Conservation (phyloP, 1,140 invertebrate species). For the Proales similis region DNA sequence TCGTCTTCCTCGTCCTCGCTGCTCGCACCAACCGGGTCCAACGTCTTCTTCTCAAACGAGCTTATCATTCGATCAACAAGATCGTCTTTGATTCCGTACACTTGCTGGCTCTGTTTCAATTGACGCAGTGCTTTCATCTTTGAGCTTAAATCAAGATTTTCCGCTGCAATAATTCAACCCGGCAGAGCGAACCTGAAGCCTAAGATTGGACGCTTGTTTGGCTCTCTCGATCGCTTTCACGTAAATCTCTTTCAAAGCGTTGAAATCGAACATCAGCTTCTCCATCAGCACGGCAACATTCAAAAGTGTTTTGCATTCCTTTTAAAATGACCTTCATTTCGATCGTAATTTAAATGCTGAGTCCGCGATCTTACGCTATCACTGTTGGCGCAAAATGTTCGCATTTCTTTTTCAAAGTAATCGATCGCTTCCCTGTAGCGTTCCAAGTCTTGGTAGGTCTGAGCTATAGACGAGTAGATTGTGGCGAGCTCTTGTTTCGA, state of each 20-base stretch:
- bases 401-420: slow-evolving; percentile 27
- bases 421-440: slow-evolving; percentile 8
- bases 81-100: neutral
- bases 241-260: slow-evolving; percentile 5
- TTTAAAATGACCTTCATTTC: neutral
- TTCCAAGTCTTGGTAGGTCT: slow-evolving; percentile 35
- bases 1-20: slow-evolving; percentile 55
- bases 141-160: slow-evolving; percentile 17
- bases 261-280: slow-evolving; percentile 3
- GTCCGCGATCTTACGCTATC: slow-evolving; percentile 4
- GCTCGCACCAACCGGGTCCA: slow-evolving; percentile 40
- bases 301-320: slow-evolving; percentile 24
- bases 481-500: slow-evolving; percentile 10
- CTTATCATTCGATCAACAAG: neutral
- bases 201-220: slow-evolving; percentile 1
- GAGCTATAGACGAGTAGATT: slow-evolving; percentile 35
- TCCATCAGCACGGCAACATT: slow-evolving; percentile 31
- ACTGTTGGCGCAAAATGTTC: slow-evolving; percentile 8
- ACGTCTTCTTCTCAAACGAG: slow-evolving; percentile 14
- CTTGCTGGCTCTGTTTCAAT: neutral
- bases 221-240: slow-evolving; percentile 26
- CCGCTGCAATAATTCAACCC: slow-evolving; percentile 1
- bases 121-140: slow-evolving; percentile 27
- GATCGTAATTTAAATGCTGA: neutral
- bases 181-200: slow-evolving; percentile 29